Evolutionary conservation across 2,797 vertebrate species (phyloP).

Genomic region (Artibeus lituratus): DNA sequence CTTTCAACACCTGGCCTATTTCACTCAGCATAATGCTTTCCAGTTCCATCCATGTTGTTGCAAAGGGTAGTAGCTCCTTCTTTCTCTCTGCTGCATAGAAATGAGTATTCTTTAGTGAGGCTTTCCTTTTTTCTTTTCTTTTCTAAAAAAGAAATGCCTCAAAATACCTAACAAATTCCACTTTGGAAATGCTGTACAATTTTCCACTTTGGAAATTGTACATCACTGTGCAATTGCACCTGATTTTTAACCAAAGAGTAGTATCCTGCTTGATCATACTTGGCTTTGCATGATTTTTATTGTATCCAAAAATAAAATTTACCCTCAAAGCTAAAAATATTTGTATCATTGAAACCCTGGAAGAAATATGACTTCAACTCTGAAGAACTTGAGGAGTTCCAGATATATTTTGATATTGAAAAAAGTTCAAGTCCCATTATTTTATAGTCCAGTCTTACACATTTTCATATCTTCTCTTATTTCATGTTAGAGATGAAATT

Average conservation of each 20-base stretch:
- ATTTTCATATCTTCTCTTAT: not conserved
- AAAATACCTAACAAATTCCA: not conserved
- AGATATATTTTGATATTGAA: not conserved
- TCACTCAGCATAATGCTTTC: no score
- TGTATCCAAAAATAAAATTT: conserved; percentile 45
- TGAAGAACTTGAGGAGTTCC: not conserved
- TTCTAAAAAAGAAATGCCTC: not conserved
- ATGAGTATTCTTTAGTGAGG: not conserved
- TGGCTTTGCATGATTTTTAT: not conserved
- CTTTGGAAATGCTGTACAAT: no score
- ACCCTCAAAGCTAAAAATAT: not conserved
- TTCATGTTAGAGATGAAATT: not conserved
- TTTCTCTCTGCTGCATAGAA: no score
- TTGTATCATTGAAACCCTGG: not conserved
- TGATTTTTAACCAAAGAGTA: conserved; percentile 38
- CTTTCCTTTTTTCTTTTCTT: not conserved
- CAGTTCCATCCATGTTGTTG: no score
- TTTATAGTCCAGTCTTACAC: not conserved
- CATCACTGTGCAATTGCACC: not conserved
- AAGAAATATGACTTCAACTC: not conserved
- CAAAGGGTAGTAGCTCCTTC: no score
- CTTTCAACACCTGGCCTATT: no score
- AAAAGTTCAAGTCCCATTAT: not conserved
- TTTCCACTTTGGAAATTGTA: no score
- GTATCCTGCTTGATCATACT: not conserved